These are phyloP conservation scores for Epicampocera succincta DNA, from an alignment of 2,888 invertebrate genomes.

Conservation along the genomic window DNA sequence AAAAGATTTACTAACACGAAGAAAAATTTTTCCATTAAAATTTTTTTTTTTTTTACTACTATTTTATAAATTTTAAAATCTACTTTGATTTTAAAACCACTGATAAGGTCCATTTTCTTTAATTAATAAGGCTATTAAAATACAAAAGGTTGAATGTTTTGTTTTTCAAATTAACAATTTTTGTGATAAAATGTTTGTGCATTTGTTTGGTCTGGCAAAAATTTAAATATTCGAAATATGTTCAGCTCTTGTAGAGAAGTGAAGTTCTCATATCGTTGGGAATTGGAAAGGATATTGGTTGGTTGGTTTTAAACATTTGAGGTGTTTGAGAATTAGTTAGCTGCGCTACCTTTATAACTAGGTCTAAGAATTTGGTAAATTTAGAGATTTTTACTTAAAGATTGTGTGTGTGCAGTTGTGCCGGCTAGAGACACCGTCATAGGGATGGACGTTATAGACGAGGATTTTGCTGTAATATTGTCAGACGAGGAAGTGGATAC, in stretches of 20 bases:
- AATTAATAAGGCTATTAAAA: background rate
- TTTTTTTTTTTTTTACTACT: background rate
- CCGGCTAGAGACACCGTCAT: conserved; percentile 42
- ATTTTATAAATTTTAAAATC: background rate
- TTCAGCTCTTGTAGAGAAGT: conserved; percentile 6
- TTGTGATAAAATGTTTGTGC: background rate
- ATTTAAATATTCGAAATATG: conserved; percentile 5
- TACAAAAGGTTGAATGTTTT: background rate
- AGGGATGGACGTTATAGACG: conserved; percentile 49
- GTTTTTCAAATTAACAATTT: background rate
- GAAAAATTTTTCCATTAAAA: too few species aligned
- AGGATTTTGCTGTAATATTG: conserved; percentile 34
- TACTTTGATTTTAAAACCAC: conserved; percentile 1
- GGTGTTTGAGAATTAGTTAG: background rate
- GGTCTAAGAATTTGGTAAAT: conserved; percentile 47
- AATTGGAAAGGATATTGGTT: background rate
- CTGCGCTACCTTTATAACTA: background rate
- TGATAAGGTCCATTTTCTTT: background rate
- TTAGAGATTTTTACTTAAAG: conserved; percentile 45
- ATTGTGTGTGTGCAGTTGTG: conserved; percentile 26
- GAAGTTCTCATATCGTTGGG: conserved; percentile 25
- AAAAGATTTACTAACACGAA: too few species aligned
- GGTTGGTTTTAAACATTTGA: background rate
- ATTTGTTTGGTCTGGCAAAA: conserved; percentile 13
- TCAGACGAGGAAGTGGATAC: conserved; percentile 52